Evolutionary conservation across 2,797 vertebrate species (phyloP).

Genomic region (Paratrypauchen microcephalus): DNA sequence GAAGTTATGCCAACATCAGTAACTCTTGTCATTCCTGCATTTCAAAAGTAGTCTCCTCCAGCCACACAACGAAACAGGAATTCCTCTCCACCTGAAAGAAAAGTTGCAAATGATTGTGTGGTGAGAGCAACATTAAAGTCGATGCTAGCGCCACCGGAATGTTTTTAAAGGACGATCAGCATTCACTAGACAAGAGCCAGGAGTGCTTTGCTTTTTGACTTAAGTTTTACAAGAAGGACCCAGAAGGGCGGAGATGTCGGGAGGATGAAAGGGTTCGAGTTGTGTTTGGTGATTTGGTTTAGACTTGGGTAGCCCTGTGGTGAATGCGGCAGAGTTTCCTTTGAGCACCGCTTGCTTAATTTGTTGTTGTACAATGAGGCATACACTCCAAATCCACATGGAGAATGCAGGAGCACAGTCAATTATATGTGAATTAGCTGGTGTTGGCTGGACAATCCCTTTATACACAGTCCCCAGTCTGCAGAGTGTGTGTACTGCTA

Average conservation of each 20-base stretch:
- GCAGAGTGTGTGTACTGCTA: constrained; percentile 66
- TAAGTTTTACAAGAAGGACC: constrained; percentile 61
- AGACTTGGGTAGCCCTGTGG: constrained; percentile 67
- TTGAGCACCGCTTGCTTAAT: constrained; percentile 75
- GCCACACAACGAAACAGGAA: constrained; percentile 64
- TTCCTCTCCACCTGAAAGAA: constrained; percentile 61
- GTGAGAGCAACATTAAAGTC: constrained; percentile 62
- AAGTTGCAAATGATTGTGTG: constrained; percentile 51
- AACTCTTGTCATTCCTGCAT: constrained; percentile 55
- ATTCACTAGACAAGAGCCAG: constrained; percentile 58
- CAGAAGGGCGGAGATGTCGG: constrained; percentile 66
- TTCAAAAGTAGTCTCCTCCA: constrained; percentile 52
- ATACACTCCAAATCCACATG: constrained; percentile 76
- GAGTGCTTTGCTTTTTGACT: constrained; percentile 79
- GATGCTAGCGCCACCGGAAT: constrained; percentile 41
- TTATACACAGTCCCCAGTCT: constrained; percentile 72
- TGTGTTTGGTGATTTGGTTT: constrained; percentile 76
- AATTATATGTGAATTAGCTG: constrained; percentile 85
- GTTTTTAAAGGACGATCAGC: constrained; percentile 61
- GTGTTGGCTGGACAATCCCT: constrained; percentile 76
- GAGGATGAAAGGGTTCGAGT: constrained; percentile 70
- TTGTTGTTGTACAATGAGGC: constrained; percentile 80
- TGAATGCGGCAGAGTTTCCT: constrained; percentile 74
- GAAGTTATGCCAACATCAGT: constrained; percentile 45
- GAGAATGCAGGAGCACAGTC: constrained; percentile 82